Conservation (phyloP, 2,797 vertebrate genomes). For the Ptychadena robeensis region DNA sequence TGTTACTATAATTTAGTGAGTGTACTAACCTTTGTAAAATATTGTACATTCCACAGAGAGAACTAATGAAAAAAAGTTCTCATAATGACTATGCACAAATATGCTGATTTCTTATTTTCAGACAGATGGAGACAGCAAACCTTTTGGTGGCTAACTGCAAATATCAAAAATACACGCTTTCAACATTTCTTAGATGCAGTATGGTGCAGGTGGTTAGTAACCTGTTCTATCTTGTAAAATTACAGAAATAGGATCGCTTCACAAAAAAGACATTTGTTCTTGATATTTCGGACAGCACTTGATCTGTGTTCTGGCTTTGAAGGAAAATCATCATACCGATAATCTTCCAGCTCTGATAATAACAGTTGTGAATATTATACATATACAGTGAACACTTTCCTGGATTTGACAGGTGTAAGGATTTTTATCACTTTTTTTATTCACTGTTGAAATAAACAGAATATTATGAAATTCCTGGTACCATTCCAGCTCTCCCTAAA, state of each 20-base stretch:
- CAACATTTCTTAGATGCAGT: neutral
- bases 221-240: neutral
- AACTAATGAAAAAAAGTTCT: no score
- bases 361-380: neutral
- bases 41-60: no score
- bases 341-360: neutral
- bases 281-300: neutral
- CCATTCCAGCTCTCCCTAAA: conserved; percentile 16
- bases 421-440: conserved; percentile 7
- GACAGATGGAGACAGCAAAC: no score
- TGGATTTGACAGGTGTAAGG: conserved; percentile 9
- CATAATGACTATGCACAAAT: no score
- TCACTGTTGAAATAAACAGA: conserved; percentile 7
- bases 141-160: no score
- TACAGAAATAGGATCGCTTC: neutral
- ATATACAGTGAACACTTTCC: neutral
- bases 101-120: no score
- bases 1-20: no score
- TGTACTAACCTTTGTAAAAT: no score
- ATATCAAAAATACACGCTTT: neutral
- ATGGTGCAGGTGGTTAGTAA: neutral
- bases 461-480: conserved; percentile 14
- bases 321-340: neutral
- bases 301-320: neutral
- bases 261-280: neutral